A percentile compares a stretch with the other conserved stretches of the same genome.
Conservation (phyloP, 2,888 invertebrate species). For the Eristalinus aeneus region DNA sequence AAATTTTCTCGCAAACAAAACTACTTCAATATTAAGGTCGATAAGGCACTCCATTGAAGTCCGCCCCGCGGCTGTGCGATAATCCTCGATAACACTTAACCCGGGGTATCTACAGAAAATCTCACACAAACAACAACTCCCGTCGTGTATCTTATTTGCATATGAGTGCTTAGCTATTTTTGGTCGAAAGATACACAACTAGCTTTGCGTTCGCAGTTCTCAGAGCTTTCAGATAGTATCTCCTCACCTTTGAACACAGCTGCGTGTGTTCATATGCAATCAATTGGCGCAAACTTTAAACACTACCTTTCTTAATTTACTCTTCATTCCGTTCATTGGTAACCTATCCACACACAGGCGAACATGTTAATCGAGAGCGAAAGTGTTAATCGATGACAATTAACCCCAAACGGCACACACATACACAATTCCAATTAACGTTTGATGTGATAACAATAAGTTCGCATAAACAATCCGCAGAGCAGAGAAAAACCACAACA, state of each 20-base stretch:
- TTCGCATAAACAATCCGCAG: neutral
- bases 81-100: neutral
- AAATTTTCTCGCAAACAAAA: neutral
- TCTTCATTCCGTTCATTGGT: neutral
- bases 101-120: neutral
- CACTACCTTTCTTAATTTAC: neutral
- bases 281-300: neutral
- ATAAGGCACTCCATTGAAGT: neutral
- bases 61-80: neutral
- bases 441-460: neutral
- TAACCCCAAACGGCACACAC: conserved; percentile 42
- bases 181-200: neutral
- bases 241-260: neutral
- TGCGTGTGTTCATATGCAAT: neutral
- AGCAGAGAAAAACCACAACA: neutral
- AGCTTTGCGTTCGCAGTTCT: neutral
- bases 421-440: neutral
- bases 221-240: neutral
- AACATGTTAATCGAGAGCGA: conserved; percentile 48
- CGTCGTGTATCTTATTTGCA: neutral
- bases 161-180: neutral
- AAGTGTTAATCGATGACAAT: conserved; percentile 57
- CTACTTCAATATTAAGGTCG: neutral
- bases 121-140: neutral
- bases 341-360: neutral